A percentile compares a stretch with the other conserved stretches of the same genome.
phyloP scores from a whole-genome alignment of 2,797 vertebrate genomes.

The Octomys mimax region DNA sequence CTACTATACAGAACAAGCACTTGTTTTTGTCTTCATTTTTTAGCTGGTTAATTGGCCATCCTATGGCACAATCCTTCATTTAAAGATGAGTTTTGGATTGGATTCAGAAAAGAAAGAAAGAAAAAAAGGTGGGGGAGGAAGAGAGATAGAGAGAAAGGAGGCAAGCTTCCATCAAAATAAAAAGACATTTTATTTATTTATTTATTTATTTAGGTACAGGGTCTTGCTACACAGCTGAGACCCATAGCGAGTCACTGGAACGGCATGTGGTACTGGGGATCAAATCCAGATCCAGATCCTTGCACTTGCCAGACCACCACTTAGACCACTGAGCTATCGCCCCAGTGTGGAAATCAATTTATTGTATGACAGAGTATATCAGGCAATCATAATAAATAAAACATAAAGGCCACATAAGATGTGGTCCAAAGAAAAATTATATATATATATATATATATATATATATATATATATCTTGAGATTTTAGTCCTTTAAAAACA shows the following conservation, averaged over 20 bases:
- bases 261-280: too few relatives aligned
- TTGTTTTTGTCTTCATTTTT: background rate
- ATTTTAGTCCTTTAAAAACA: background rate
- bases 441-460: background rate
- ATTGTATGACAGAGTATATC: conserved; percentile 4
- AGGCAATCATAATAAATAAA: background rate
- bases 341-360: background rate
- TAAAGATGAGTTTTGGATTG: background rate
- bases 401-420: background rate
- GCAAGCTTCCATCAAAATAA: background rate
- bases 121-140: background rate
- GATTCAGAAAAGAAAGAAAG: background rate
- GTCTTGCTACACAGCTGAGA: too few relatives aligned
- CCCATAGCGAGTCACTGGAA: too few relatives aligned
- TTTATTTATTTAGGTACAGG: too few relatives aligned
- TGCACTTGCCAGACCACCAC: too few relatives aligned
- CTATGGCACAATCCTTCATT: background rate
- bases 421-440: background rate
- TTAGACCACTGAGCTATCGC: too few relatives aligned
- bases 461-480: background rate
- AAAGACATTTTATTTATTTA: too few relatives aligned
- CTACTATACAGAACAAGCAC: background rate
- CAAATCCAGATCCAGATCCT: too few relatives aligned
- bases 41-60: background rate
- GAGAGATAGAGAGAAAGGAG: background rate